These are phyloP conservation scores for Porites lobata DNA, from an alignment of 92 coral and sea anemone species.

Conservation along the genomic window DNA sequence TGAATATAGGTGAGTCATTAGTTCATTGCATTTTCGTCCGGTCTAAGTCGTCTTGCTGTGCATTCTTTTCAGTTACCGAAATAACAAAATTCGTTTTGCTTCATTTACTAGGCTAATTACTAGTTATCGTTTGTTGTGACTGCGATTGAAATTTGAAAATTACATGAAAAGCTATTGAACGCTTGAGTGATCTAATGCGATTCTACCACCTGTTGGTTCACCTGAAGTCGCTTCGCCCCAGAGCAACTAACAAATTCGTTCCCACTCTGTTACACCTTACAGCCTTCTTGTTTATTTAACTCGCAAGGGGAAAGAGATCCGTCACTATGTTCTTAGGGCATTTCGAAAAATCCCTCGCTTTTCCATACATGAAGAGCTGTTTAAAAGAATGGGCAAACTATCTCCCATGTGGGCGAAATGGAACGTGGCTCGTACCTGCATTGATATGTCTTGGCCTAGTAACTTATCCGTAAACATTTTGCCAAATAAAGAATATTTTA, in stretches of 20 bases:
- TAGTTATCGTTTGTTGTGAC: constrained; percentile 10
- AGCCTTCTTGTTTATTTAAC: neutral
- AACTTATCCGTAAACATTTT: neutral
- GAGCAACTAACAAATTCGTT: neutral
- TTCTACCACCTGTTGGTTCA: constrained; percentile 26
- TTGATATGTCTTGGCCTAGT: neutral
- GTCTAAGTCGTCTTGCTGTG: too few species aligned
- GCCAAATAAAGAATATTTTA: neutral
- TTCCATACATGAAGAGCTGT: neutral
- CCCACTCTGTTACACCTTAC: neutral
- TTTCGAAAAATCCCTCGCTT: too few species aligned
- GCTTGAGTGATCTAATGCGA: constrained; percentile 31
- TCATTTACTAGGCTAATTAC: neutral
- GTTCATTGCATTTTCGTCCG: too few species aligned
- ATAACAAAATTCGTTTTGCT: neutral
- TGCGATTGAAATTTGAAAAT: neutral
- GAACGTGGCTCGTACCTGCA: neutral
- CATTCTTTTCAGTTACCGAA: too few species aligned
- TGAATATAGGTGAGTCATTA: too few species aligned
- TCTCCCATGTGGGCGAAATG: neutral
- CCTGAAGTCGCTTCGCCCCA: neutral
- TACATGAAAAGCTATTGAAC: neutral
- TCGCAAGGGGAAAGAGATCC: too few species aligned
- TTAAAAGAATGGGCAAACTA: neutral
- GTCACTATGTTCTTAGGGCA: too few species aligned